Evolutionary conservation across 2,797 vertebrate species (phyloP), one percentile per base, ranked within the genome.

Genomic region (Potorous gilbertii): DNA sequence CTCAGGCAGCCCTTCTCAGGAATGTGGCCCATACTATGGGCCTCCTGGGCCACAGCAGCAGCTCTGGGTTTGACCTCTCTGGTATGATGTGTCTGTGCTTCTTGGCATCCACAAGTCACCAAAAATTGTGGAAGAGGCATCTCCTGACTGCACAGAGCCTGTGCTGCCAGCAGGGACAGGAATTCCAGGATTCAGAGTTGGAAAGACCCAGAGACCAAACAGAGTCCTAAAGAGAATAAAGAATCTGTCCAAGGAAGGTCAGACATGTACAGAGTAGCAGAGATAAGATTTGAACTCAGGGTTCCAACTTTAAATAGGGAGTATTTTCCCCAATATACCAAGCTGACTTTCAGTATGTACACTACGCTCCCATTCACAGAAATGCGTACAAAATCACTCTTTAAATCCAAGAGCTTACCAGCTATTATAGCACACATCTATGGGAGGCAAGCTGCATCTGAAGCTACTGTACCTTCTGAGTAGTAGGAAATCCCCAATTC

Each of bases 341-440:
- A 81, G n/a, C 5, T 74, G n/a, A 40, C 66, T 74, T 74, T 40
- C 66, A 81, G 18, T 2, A 81, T 9, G 8, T 8, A 40, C 5
- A 24, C n/a, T 1, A 40, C 18, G 6, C n/a, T 81, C n/a, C 16
- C 66, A 81, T 81, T 81, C 34, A 74, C 9, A 40, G 34, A n/a
- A n/a, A 66, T n/a, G 56, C 55, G 0, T 0, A 0, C 12, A 0
- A 0, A 0, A 34, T 34, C 56, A 27, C 46, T 3, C 94, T 28
- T 29, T 6, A 14, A 16, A 3, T 11, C 1, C 13, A 1, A 56
- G 0, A 27, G 29, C 1, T 9, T 2, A 16, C 91, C 40, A 21
- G 0, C 62, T 54, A 55, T 55, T 62, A 81, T 0, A 55, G 94
- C 91, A 21, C 34, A 55, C 54, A 46, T 66, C 56, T 0, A 4